Percentiles rank a stretch among this genome's conserved stretches.
phyloP scores from a whole-genome alignment of 2,888 invertebrate genomes.

The Oxytorus armatus region DNA sequence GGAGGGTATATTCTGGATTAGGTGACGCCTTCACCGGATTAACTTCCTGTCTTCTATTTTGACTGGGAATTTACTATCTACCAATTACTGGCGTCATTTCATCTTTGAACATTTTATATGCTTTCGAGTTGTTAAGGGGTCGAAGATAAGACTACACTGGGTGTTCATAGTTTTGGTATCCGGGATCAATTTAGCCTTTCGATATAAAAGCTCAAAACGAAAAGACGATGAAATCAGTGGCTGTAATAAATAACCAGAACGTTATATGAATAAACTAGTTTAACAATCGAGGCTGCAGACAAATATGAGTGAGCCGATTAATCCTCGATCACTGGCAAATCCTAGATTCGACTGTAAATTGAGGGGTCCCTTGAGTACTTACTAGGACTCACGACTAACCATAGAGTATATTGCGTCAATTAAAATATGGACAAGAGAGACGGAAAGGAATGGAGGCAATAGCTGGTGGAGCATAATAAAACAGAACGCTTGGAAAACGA shows the following conservation, averaged over 20 bases:
- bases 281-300: background rate
- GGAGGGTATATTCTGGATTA: conserved; percentile 12
- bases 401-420: background rate
- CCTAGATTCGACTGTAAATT: background rate
- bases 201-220: background rate
- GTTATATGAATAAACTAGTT: background rate
- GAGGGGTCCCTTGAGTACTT: background rate
- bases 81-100: no score
- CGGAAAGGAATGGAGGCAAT: background rate
- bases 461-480: background rate
- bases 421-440: conserved; percentile 5
- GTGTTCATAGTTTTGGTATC: no score
- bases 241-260: background rate
- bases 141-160: no score
- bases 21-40: conserved; percentile 1
- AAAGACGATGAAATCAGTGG: background rate
- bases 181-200: background rate
- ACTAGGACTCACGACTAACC: background rate
- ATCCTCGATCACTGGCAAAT: background rate
- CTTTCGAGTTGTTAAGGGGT: no score
- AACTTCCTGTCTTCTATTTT: conserved; percentile 8
- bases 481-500: background rate
- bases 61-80: no score
- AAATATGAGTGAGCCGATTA: background rate
- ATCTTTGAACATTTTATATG: no score